Percentiles rank a stretch among this genome's conserved stretches.
Conservation (phyloP, 2,888 invertebrate species). For the Odontomyia ornata region DNA sequence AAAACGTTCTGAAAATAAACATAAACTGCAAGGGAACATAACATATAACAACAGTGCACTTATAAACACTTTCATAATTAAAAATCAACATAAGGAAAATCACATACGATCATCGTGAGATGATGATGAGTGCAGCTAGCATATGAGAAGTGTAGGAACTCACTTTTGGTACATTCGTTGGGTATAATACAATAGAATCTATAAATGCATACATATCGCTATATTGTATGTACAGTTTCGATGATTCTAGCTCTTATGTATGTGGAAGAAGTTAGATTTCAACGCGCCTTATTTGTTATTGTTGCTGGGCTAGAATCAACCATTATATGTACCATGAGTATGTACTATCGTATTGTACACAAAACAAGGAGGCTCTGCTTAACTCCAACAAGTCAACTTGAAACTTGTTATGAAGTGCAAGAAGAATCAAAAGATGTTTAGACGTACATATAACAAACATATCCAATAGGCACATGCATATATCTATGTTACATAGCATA, state of each 20-base stretch:
- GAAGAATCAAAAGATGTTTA: background rate
- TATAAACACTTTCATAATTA: conserved; percentile 43
- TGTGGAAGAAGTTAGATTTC: background rate
- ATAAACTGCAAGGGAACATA: conserved; percentile 18
- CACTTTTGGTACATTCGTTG: too few species aligned
- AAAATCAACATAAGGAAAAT: conserved; percentile 41
- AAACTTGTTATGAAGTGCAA: conserved; percentile 23
- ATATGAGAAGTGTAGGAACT: too few species aligned
- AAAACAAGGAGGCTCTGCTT: background rate
- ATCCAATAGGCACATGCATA: background rate
- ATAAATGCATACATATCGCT: too few species aligned
- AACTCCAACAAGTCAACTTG: conserved; percentile 21
- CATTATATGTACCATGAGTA: background rate
- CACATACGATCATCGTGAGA: background rate
- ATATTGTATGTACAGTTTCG: background rate
- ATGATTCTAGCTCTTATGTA: background rate
- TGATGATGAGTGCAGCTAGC: conserved; percentile 11
- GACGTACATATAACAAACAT: background rate
- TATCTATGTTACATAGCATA: too few species aligned
- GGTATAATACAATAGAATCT: too few species aligned
- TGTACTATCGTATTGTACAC: too few species aligned
- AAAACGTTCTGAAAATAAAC: conserved; percentile 26
- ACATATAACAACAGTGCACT: conserved; percentile 34
- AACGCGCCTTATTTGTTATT: conserved; percentile 6
- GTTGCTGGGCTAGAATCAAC: background rate